Evolutionary conservation across 2,888 invertebrate genomes (phyloP).

Genomic region (Amiota communis): DNA sequence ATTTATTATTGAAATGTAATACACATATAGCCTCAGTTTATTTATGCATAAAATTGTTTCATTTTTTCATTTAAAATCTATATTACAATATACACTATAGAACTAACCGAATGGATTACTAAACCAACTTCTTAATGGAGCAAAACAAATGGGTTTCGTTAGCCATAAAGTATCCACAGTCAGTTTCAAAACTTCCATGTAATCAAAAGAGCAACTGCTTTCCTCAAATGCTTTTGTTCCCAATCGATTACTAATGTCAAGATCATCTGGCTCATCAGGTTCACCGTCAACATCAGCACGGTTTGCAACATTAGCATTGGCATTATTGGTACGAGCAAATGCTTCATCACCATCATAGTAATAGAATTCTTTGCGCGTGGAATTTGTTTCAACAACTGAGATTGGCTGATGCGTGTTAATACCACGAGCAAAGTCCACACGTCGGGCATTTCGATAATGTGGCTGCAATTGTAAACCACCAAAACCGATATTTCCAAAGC

Average conservation of each 20-base stretch:
- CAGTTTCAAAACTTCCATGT: conserved; percentile 63
- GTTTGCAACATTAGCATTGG: neutral
- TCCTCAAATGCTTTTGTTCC: conserved; percentile 55
- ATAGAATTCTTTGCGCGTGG: conserved; percentile 68
- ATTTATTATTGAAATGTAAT: neutral
- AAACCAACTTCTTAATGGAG: conserved; percentile 67
- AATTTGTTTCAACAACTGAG: conserved; percentile 66
- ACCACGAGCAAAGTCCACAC: conserved; percentile 51
- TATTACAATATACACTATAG: neutral
- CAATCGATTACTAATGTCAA: conserved; percentile 16
- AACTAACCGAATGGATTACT: conserved; percentile 60
- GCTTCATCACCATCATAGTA: conserved; percentile 61
- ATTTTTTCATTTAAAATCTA: neutral
- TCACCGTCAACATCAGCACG: conserved; percentile 35
- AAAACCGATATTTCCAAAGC: too few species aligned
- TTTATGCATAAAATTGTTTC: conserved; percentile 3
- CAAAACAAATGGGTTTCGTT: conserved; percentile 66
- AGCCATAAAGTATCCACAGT: conserved; percentile 68
- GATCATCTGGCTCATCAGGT: conserved; percentile 21
- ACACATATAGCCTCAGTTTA: conserved; percentile 29
- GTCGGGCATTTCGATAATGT: conserved; percentile 53
- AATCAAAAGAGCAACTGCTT: conserved; percentile 65
- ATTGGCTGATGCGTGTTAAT: conserved; percentile 60
- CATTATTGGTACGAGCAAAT: conserved; percentile 48
- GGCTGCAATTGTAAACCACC: conserved; percentile 26